Evolutionary conservation across 1,140 invertebrate species (phyloP).

Genomic region (Monomorium pharaonis): DNA sequence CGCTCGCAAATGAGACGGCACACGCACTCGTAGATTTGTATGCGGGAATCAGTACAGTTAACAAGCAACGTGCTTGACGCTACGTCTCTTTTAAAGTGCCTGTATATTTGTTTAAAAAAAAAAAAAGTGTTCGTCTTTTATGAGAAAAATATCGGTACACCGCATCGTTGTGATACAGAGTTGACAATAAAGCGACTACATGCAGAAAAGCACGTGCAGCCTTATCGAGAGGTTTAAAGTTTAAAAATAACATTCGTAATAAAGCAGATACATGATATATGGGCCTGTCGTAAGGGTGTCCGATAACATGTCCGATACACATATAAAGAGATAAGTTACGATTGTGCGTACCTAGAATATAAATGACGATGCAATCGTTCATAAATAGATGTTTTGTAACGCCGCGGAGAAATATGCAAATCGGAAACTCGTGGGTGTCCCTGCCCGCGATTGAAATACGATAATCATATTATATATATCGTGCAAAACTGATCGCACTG

Average conservation of each 20-base stretch:
- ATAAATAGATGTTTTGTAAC: slow-evolving; percentile 48
- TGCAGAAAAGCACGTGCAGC: no score
- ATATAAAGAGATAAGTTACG: not conserved
- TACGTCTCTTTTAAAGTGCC: not conserved
- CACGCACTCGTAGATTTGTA: slow-evolving; percentile 18
- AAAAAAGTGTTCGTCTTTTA: not conserved
- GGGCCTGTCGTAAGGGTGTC: slow-evolving; percentile 10
- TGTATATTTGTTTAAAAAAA: not conserved
- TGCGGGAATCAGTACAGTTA: slow-evolving; percentile 34
- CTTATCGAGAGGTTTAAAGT: not conserved
- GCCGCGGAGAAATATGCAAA: slow-evolving; percentile 39
- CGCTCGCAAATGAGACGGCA: not conserved
- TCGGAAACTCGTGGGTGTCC: slow-evolving; percentile 28
- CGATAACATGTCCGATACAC: slow-evolving; percentile 13
- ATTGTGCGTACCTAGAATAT: slow-evolving; percentile 28
- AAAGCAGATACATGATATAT: not conserved
- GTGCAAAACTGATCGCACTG: not conserved
- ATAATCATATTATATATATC: slow-evolving; percentile 28
- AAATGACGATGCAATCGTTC: slow-evolving; percentile 43
- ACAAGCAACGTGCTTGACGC: slow-evolving; percentile 1
- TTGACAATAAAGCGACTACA: not conserved
- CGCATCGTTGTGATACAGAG: no score
- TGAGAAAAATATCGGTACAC: not conserved
- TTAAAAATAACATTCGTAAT: slow-evolving; percentile 8
- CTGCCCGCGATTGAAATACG: slow-evolving; percentile 16